Conservation (phyloP, 2,797 vertebrate genomes). For the Kryptolebias ocellatus region DNA sequence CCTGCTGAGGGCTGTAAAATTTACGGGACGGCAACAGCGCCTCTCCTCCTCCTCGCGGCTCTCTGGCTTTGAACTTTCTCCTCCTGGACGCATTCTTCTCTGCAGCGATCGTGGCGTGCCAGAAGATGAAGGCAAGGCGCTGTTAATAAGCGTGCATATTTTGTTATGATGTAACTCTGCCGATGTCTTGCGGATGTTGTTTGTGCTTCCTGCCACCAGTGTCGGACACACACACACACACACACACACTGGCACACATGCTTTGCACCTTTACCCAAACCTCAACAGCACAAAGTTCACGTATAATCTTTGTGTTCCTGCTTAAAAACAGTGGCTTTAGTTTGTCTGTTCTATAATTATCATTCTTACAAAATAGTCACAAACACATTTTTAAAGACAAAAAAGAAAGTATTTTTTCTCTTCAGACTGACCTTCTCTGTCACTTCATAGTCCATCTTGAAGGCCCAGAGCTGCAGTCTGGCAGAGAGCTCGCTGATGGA, state of each 20-base stretch:
- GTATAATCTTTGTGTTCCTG: too few species aligned
- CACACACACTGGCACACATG: conserved; percentile 47
- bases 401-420: background rate
- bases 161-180: conserved; percentile 59
- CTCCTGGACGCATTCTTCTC: conserved; percentile 49
- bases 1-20: conserved; percentile 64
- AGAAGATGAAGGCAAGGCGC: conserved; percentile 36
- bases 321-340: too few species aligned
- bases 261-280: conserved; percentile 51
- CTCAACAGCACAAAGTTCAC: background rate
- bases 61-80: conserved; percentile 64
- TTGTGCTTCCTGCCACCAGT: conserved; percentile 33
- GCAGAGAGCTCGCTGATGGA: conserved; percentile 89
- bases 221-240: conserved; percentile 43
- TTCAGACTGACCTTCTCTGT: conserved; percentile 88
- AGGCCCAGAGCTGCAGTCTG: conserved; percentile 96
- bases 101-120: conserved; percentile 37
- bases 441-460: conserved; percentile 95
- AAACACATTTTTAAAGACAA: too few species aligned
- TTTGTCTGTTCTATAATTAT: too few species aligned
- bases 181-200: conserved; percentile 65
- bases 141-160: conserved; percentile 64
- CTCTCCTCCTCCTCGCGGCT: conserved; percentile 46
- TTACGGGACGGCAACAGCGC: conserved; percentile 51
- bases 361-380: too few species aligned